Conservation (phyloP, 2,888 invertebrate genomes). For the Chloroclystis v-ata region DNA sequence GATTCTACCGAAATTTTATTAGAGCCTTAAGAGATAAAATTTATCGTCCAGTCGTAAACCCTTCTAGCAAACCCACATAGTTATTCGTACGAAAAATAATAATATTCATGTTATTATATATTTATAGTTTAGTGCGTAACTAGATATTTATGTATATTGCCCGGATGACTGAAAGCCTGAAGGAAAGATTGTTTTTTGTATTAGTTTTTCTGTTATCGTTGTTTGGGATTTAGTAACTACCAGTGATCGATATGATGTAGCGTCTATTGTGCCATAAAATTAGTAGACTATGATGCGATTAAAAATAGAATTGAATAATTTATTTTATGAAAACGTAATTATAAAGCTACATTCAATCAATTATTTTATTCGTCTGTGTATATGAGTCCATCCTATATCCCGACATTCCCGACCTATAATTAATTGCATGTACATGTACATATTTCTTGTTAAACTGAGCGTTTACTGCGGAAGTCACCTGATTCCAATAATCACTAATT, state of each 20-base stretch:
- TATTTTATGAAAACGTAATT: too few relatives aligned
- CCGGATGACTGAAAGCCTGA: slow-evolving; percentile 13
- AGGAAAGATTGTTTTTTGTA: slow-evolving; percentile 12
- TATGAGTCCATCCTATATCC: too few relatives aligned
- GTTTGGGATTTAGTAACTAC: too few relatives aligned
- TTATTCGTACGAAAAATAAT: slow-evolving; percentile 31
- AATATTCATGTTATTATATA: slow-evolving; percentile 32
- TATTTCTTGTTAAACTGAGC: background rate
- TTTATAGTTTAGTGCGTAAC: slow-evolving; percentile 21
- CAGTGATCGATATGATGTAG: too few relatives aligned
- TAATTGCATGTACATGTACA: too few relatives aligned
- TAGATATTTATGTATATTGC: slow-evolving; percentile 17
- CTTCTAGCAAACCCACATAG: slow-evolving; percentile 19
- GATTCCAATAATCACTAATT: slow-evolving; percentile 8
- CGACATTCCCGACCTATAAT: too few relatives aligned
- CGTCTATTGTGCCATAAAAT: too few relatives aligned
- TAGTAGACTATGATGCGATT: too few relatives aligned
- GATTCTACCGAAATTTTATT: too few relatives aligned
- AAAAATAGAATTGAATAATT: too few relatives aligned
- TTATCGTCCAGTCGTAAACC: slow-evolving; percentile 1
- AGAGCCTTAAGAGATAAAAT: background rate
- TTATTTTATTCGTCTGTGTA: too few relatives aligned
- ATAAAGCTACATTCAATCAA: too few relatives aligned
- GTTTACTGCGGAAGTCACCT: slow-evolving; percentile 8
- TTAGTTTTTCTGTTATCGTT: slow-evolving; percentile 10